Base-by-base conservation (phyloP, 2,797 vertebrate species). In the Coregonus ussuriensis region DNA sequence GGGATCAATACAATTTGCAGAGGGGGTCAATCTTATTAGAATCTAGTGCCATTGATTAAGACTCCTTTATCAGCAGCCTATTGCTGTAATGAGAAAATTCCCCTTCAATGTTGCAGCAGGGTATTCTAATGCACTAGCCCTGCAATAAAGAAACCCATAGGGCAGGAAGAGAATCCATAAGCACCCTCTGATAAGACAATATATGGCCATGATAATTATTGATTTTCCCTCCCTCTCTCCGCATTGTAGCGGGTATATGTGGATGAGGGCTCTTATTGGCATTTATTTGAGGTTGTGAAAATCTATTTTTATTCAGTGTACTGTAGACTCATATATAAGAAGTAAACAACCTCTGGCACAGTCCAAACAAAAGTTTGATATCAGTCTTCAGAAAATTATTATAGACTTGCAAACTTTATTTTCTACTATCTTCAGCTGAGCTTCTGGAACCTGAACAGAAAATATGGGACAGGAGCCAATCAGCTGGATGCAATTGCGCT, bases 21-120 rank as follows among this genome's bases (percentile, higher is more conserved):
- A 77, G 69, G 85, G 88, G 83, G 84, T 89, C 85, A 87, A 68
- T 83, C 77, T 88, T 88, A 91, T 92, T 91, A 83, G 72, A 91
- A 88, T 89, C 74, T 88, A 76, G 85, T 79, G 83, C 78, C 79
- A 88, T 86, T 85, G 84, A 93, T 92, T 82, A 88, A 75, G 80
- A 82, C 85, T 80, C 6, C 76, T 88, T 87, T 85, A 91, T 91
- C 83, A 86, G 81, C 76, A 71, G 71, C 72, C 74, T 72, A 88
- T 82, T 70, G 9, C 79, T 81, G 71, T 79, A 84, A 91, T 88
- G 84, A 88, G 83, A 89, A 90, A 0, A 47, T 83, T 74, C 77
- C 79, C 79, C 84, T 84, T 88, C 85, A 82, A 47, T 47, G 41
- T 84, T 83, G 79, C 81, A 86, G 73, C 72, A 67, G 82, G 79